These are phyloP conservation scores for Spatulosminthurus flaviceps DNA, from an alignment of 2,888 invertebrate genomes.

Conservation along the genomic window DNA sequence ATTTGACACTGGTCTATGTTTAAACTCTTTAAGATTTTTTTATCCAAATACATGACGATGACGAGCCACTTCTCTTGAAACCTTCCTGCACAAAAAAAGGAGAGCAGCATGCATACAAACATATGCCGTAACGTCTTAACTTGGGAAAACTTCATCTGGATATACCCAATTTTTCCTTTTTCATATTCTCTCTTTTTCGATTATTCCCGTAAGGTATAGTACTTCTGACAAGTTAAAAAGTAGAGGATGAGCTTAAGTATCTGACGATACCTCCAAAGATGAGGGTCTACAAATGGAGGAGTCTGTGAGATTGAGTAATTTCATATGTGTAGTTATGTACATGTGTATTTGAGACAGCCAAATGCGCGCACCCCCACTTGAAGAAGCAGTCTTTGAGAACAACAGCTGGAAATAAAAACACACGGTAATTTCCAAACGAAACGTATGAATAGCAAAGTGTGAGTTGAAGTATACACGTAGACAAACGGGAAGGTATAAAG, in stretches of 20 bases:
- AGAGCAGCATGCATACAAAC: too few species aligned
- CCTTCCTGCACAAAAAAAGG: too few species aligned
- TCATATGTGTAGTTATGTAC: background rate
- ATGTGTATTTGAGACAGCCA: background rate
- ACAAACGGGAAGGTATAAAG: conserved; percentile 23
- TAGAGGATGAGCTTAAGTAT: background rate
- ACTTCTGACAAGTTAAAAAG: conserved; percentile 13
- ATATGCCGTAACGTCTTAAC: background rate
- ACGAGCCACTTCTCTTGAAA: background rate
- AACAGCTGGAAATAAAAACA: conserved; percentile 58
- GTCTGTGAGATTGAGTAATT: conserved; percentile 1
- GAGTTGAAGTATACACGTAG: background rate
- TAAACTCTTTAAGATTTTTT: background rate
- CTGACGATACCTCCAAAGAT: background rate
- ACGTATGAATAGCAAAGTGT: conserved; percentile 44
- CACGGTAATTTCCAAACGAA: conserved; percentile 68
- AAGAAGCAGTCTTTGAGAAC: conserved; percentile 48
- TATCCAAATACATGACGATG: background rate
- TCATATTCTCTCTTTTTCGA: background rate
- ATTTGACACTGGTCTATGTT: conserved; percentile 12
- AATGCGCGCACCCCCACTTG: conserved; percentile 50
- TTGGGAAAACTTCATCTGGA: background rate
- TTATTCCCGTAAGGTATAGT: background rate
- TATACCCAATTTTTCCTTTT: background rate
- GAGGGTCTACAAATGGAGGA: background rate